Percentiles rank a stretch among this genome's conserved stretches.
phyloP scores from a whole-genome alignment of 2,888 invertebrate species.

The Leptopterna dolabrata region DNA sequence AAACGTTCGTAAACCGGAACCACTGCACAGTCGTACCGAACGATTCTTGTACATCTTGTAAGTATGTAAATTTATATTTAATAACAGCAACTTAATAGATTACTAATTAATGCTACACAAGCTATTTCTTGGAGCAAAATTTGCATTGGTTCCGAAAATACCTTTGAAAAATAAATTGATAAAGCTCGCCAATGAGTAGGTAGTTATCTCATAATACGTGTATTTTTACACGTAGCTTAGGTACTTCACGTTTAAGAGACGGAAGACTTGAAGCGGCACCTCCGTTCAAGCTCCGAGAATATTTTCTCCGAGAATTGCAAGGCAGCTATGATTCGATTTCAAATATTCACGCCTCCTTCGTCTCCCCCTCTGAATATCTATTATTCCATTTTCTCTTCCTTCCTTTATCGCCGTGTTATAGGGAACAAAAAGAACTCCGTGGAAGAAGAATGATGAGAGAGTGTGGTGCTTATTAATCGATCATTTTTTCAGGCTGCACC shows the following conservation, averaged over 20 bases:
- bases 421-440: background rate
- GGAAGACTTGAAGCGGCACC: background rate
- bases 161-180: too few species aligned
- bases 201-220: too few species aligned
- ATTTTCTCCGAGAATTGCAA: background rate
- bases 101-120: too few species aligned
- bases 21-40: too few species aligned
- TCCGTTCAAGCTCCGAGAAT: background rate
- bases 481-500: background rate
- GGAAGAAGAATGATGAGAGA: background rate
- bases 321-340: background rate
- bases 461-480: conserved; percentile 38
- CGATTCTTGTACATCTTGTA: too few species aligned
- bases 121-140: too few species aligned
- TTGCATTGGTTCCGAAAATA: too few species aligned
- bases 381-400: conserved; percentile 24
- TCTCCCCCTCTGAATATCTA: background rate
- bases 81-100: too few species aligned
- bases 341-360: background rate
- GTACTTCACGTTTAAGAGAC: background rate
- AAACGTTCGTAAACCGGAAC: too few species aligned
- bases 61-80: too few species aligned
- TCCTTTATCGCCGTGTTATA: background rate
- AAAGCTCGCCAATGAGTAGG: too few species aligned
- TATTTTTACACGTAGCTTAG: too few species aligned